phyloP scores from a whole-genome alignment of 2,797 vertebrate genomes.

The Megalops cyprinoides region DNA sequence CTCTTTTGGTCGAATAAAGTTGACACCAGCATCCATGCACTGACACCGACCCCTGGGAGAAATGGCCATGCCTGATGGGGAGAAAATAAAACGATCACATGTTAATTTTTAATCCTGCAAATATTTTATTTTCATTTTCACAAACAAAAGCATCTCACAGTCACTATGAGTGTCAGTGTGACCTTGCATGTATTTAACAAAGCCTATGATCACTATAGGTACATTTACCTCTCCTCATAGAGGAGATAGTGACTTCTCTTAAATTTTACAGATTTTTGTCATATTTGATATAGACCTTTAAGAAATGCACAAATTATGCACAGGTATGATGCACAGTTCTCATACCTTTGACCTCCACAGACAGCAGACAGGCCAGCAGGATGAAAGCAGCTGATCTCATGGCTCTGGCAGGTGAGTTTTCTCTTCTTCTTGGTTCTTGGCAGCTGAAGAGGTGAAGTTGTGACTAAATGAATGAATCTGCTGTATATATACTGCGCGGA shows the following conservation, averaged over 20 bases:
- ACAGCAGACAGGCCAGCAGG: constrained; percentile 15
- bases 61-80: background rate
- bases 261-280: too few species aligned
- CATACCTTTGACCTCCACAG: constrained; percentile 23
- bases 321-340: too few species aligned
- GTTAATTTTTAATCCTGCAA: too few species aligned
- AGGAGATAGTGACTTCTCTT: too few species aligned
- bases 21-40: background rate
- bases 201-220: too few species aligned
- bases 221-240: too few species aligned
- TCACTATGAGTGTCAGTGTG: too few species aligned
- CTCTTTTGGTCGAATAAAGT: background rate
- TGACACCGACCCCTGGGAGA: background rate
- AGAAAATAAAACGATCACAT: background rate
- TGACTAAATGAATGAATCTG: background rate
- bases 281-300: too few species aligned
- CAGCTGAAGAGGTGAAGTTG: background rate
- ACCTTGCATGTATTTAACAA: too few species aligned
- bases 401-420: background rate
- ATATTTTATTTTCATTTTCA: too few species aligned
- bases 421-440: background rate
- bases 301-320: too few species aligned
- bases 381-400: constrained; percentile 23
- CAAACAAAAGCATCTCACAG: too few species aligned
- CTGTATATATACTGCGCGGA: background rate